Conservation (phyloP, 2,888 invertebrate species). For the Deilephila elpenor region DNA sequence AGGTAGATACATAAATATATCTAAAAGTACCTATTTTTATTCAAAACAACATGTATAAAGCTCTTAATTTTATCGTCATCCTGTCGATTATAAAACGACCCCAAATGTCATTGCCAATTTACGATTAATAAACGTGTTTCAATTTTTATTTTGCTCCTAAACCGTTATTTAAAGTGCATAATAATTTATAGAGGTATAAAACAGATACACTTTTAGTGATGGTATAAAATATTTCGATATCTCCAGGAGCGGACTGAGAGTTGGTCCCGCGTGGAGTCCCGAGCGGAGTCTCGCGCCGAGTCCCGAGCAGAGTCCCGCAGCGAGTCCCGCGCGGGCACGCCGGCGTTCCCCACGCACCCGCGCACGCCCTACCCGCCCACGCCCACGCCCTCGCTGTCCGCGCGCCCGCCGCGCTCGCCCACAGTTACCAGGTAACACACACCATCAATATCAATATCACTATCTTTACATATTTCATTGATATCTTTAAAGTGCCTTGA, state of each 20-base stretch:
- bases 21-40: too few relatives aligned
- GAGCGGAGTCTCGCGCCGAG: constrained; percentile 80
- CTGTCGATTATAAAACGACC: background rate
- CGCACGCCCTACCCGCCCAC: constrained; percentile 94
- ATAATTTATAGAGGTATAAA: too few relatives aligned
- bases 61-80: background rate
- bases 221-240: background rate
- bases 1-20: too few relatives aligned
- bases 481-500: too few relatives aligned
- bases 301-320: constrained; percentile 87
- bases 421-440: constrained; percentile 73
- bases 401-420: constrained; percentile 93
- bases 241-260: constrained; percentile 86
- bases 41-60: background rate
- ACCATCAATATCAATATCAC: background rate
- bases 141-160: background rate
- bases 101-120: background rate
- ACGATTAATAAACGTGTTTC: background rate
- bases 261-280: constrained; percentile 72
- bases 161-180: too few relatives aligned
- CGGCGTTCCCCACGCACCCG: constrained; percentile 96
- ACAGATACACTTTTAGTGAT: background rate
- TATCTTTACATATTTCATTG: too few relatives aligned
- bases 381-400: constrained; percentile 87
- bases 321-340: constrained; percentile 92